These are phyloP conservation scores for Myioborus melanocephalus DNA, from an alignment of 2,797 vertebrate species.

Conservation along the genomic window DNA sequence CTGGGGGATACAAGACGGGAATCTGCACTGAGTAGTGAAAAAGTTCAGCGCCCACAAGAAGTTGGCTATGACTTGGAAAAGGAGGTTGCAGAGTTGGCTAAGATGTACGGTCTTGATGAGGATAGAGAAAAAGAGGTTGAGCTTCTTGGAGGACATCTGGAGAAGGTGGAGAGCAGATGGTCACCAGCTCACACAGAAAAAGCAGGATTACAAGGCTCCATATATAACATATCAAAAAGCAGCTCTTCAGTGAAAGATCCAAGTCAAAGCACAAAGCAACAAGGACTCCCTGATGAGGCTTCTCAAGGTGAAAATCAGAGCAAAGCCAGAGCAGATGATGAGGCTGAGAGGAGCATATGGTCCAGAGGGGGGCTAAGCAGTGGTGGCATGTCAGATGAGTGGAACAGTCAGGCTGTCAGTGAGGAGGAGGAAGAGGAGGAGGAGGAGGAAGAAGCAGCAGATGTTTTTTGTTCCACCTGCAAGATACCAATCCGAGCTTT, in stretches of 20 bases:
- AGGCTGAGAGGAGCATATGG: background rate
- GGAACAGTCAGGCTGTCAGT: constrained; percentile 24
- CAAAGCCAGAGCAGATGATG: constrained; percentile 15
- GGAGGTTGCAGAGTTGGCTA: constrained; percentile 67
- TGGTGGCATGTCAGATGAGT: constrained; percentile 44
- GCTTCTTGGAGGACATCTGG: background rate
- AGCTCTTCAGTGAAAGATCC: background rate
- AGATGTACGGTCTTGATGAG: constrained; percentile 66
- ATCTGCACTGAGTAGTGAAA: background rate
- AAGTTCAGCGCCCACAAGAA: background rate
- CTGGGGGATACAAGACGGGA: background rate
- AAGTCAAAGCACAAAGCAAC: constrained; percentile 9
- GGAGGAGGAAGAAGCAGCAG: constrained; percentile 19
- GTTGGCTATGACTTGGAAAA: constrained; percentile 48
- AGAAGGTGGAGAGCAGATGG: background rate
- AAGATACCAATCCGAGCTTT: constrained; percentile 66
- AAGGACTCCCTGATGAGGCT: background rate
- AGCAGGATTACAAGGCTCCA: background rate
- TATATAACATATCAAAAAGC: background rate
- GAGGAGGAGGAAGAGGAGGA: constrained; percentile 58
- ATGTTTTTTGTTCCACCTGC: constrained; percentile 80
- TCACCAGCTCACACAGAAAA: background rate
- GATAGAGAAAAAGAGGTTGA: constrained; percentile 64
- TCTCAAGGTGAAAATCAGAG: constrained; percentile 32
- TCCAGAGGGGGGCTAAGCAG: constrained; percentile 62